phyloP scores from a whole-genome alignment of 2,113 vertebrate species.

The Cacatua alba region DNA sequence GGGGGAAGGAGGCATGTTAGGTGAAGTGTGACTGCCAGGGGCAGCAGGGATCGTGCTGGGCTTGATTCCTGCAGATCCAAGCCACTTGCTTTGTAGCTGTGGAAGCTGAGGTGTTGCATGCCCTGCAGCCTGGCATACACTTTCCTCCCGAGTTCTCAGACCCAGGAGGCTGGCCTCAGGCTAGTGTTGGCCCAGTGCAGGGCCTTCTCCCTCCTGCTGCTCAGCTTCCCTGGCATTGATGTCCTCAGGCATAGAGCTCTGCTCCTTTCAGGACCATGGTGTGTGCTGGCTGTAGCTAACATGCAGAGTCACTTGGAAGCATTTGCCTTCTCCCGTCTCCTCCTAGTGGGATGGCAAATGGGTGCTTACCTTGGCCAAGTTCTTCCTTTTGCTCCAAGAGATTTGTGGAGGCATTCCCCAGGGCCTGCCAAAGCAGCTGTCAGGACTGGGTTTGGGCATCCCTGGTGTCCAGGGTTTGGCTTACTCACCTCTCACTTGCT shows the following conservation, averaged over 20 bases:
- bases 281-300: not conserved
- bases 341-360: not conserved
- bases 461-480: not conserved
- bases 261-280: fast-evolving
- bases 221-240: not conserved
- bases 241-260: fast-evolving
- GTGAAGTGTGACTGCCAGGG: not conserved
- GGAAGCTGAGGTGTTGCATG: fast-evolving
- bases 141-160: not conserved
- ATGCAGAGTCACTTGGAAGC: not conserved
- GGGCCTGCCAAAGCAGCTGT: not conserved
- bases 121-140: not conserved
- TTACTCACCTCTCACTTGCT: not conserved
- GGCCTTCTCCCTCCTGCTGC: not conserved
- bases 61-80: not conserved
- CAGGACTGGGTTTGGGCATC: not conserved
- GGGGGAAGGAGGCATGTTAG: not conserved
- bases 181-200: not conserved
- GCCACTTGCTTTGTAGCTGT: not conserved
- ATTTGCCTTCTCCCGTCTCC: fast-evolving
- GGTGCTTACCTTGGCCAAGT: not conserved
- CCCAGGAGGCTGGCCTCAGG: not conserved
- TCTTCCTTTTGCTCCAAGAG: not conserved
- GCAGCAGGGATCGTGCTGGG: not conserved
- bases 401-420: not conserved